Evolutionary conservation across 2,888 invertebrate genomes (phyloP), one percentile per base, ranked within the genome.

Genomic region (Protonemura montana): DNA sequence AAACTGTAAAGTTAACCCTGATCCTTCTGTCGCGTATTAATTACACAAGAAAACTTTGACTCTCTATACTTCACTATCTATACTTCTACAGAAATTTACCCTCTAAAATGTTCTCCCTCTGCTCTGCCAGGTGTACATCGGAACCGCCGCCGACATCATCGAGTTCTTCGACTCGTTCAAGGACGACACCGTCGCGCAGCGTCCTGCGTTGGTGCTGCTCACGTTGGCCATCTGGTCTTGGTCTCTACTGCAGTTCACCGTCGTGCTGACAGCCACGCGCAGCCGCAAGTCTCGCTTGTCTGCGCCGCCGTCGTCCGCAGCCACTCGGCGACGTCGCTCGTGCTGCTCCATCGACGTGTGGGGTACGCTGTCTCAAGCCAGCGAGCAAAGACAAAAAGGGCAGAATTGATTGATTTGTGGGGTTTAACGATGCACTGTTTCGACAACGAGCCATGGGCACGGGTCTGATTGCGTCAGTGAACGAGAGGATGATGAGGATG

Each of bases 161-260:
- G 98, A 98, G 91, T 98, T 98, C 92, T 98, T 98, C 92, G 98
- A 98, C 91, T 98, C 98, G 0, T 98, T 98, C 93, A 98, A 97
- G 91, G 97, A 97, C 89, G 95, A 96, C 88, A 95, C 95, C 89
- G 96, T 97, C 81, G 95, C 96, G 0, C 92, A 95, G 0, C 96
- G 97, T 90, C 95, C 95, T 27, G 93, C 96, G 0, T 92, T 98
- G 35, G 97, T 98, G 0, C 94, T 96, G 28, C 93, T 98, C 6
- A 98, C 98, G 0, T 92, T 98, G 88, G 96, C 95, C 0, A 98
- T 98, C 89, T 98, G 98, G 98, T 92, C 97, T 5, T 97, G 98
- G 96, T 97, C 97, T 80, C 93, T 98, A 76, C 94, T 98, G 92
- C 98, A 98, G 92, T 98, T 98, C 91, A 97, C 98, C 0, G 96